Evolutionary conservation across 2,888 invertebrate species (phyloP), one percentile per base, ranked within the genome.

Genomic region (Masnerella sp.): DNA sequence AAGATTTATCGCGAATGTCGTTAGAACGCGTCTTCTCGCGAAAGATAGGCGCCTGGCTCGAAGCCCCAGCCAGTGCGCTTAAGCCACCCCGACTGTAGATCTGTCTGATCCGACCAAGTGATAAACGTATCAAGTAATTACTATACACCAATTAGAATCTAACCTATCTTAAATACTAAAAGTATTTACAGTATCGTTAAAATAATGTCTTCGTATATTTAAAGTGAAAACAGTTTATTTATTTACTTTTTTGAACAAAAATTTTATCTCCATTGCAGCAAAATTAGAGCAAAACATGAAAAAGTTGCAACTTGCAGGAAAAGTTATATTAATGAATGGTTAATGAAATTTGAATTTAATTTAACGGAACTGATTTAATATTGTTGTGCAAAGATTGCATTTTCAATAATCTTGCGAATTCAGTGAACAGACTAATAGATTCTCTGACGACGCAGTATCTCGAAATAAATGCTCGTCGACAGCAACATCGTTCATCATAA

Each of bases 51-150:
- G 74, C 68, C 62, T 47, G 58, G 25, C 45, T 62, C 42, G 45
- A 69, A 72, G 64, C 64, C 20, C 7, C n/a, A n/a, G 12, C 40
- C 20, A 8, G 58, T 65, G 61, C 74, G 78, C 77, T 76, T 75
- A 76, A 80, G 79, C 83, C 83, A 84, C 83, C 84, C 82, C 79
- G 72, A 58, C 73, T 61, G 71, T 32, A n/a, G n/a, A n/a, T n/a
- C 30, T 52, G 56, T 74, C 78, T 78, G 22, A 65, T 38, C 45
- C 78, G 75, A 79, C 61, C 67, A 68, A 74, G 51, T 76, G 82
- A 81, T 81, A 80, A 82, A 80, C 74, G 80, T 74, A 84, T 83
- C 85, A 85, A 83, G 84, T 84, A 86, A 84, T 85, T 83, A 84
- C 81, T n/a, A n/a, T n/a, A n/a, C n/a, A n/a, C n/a, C n/a, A n/a